These are phyloP conservation scores for Pelodiscus sinensis DNA, from an alignment of 2,113 vertebrate species.

Conservation along the genomic window DNA sequence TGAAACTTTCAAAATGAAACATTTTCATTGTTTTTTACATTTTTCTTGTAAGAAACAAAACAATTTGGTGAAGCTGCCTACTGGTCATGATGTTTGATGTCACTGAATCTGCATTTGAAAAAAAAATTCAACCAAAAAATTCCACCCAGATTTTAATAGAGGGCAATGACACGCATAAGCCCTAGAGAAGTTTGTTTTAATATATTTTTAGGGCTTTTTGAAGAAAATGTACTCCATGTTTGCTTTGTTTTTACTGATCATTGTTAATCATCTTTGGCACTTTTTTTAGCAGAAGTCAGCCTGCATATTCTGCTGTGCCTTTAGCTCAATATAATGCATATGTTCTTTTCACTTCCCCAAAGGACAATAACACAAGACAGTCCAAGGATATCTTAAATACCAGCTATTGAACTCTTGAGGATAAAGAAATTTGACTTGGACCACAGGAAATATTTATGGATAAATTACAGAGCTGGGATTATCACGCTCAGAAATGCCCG, in stretches of 20 bases:
- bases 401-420: background rate
- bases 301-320: background rate
- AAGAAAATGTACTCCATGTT: background rate
- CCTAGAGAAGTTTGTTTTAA: background rate
- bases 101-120: too few species aligned
- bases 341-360: background rate
- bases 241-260: slow-evolving; percentile 15
- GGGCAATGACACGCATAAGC: background rate
- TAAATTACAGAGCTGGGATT: background rate
- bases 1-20: too few species aligned
- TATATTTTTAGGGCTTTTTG: slow-evolving; percentile 12
- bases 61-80: background rate
- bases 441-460: background rate
- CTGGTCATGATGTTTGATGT: too few species aligned
- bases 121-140: too few species aligned
- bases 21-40: too few species aligned
- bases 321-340: background rate
- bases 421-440: background rate
- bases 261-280: slow-evolving; percentile 7
- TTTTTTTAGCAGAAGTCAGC: background rate
- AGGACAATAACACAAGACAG: background rate
- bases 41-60: background rate
- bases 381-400: background rate
- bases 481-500: background rate
- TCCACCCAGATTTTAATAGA: background rate